These are phyloP conservation scores for Nasonia longicornis DNA, from an alignment of 1,140 invertebrate genomes.

Conservation along the genomic window DNA sequence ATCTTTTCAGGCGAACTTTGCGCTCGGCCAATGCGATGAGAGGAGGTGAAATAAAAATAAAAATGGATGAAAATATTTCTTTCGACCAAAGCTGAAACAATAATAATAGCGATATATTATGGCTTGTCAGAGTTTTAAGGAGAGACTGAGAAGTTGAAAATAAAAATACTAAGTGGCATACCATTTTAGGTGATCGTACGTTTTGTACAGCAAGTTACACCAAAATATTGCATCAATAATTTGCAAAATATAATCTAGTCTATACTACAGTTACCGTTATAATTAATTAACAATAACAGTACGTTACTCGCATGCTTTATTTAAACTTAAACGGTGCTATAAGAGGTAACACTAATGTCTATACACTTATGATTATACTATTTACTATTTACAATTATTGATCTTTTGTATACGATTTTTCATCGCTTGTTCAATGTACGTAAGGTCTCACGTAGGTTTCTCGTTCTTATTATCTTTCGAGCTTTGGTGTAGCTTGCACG, in stretches of 20 bases:
- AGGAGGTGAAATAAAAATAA: slow-evolving; percentile 12
- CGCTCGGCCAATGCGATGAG: slow-evolving; percentile 9
- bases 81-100: slow-evolving; percentile 56
- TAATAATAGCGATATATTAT: slow-evolving; percentile 54
- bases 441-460: not conserved
- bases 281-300: not conserved
- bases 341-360: not conserved
- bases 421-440: not conserved
- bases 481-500: slow-evolving; percentile 37
- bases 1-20: not conserved
- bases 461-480: not conserved
- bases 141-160: slow-evolving; percentile 20
- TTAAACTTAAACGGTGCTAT: not conserved
- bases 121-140: slow-evolving; percentile 24
- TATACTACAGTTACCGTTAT: not conserved
- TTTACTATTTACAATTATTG: too few relatives aligned
- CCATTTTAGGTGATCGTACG: slow-evolving; percentile 25
- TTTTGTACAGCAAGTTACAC: slow-evolving; percentile 39
- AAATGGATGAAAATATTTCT: slow-evolving; percentile 36
- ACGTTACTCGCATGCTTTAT: not conserved
- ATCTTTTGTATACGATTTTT: not conserved
- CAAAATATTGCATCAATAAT: slow-evolving; percentile 27
- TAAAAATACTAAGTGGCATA: slow-evolving; percentile 32
- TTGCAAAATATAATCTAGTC: not conserved
- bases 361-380: not conserved